Conservation (phyloP, 2,797 vertebrate species). For the Simalia tracyae region DNA sequence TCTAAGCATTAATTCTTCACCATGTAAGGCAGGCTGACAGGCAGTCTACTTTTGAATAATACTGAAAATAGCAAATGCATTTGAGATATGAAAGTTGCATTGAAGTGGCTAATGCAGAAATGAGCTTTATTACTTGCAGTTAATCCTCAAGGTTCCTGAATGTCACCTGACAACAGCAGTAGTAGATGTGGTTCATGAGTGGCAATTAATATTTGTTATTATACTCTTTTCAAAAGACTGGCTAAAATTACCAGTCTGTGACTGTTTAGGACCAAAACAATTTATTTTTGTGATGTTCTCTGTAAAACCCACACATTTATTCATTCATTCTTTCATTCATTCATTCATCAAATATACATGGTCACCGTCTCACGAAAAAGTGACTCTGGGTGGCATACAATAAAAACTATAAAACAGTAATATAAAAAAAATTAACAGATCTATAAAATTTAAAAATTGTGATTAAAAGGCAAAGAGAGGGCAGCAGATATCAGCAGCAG, state of each 20-base stretch:
- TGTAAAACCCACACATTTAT: constrained; percentile 27
- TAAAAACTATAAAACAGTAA: not conserved
- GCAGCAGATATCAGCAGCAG: not conserved
- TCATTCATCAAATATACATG: not conserved
- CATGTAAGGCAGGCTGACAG: constrained; percentile 8
- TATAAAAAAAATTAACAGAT: not conserved
- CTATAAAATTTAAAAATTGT: not conserved
- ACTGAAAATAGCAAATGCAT: constrained; percentile 70
- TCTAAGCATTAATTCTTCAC: not conserved
- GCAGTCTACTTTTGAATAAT: constrained; percentile 8
- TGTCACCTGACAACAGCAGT: constrained; percentile 61
- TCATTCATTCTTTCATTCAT: not conserved
- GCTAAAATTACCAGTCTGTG: constrained; percentile 2
- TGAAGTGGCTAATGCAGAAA: constrained; percentile 59
- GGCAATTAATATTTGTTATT: constrained; percentile 65
- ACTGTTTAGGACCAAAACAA: constrained; percentile 28
- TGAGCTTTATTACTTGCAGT: constrained; percentile 67
- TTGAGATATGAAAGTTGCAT: constrained; percentile 57
- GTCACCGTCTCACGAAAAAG: not conserved
- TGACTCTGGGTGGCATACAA: not conserved
- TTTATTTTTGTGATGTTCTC: constrained; percentile 27
- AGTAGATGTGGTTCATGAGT: constrained; percentile 49
- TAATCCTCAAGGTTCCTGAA: constrained; percentile 69
- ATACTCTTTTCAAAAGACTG: constrained; percentile 47
- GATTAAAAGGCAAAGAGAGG: not conserved